Percentiles rank a stretch among this genome's conserved stretches.
Evolutionary conservation across 2,113 vertebrate genomes (phyloP).

Genomic region (Chaetodon auriga): DNA sequence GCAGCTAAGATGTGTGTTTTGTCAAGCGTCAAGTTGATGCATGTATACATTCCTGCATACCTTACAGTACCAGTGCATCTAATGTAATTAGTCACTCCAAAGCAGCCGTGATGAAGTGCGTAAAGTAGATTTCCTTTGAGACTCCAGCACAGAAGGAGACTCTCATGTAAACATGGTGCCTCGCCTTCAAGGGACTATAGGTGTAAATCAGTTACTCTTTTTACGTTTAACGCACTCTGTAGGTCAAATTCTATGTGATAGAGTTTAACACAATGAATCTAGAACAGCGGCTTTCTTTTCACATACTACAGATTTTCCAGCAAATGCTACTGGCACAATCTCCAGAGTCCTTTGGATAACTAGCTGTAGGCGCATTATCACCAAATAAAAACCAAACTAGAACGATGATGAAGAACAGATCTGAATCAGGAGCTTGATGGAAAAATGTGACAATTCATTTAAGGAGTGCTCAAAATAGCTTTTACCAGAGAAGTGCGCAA

Average conservation of each 20-base stretch:
- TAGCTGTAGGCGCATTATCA: background rate
- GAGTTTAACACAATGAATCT: too few species aligned
- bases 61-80: background rate
- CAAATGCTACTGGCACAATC: background rate
- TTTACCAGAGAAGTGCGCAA: background rate
- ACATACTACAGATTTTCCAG: background rate
- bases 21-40: background rate
- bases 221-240: background rate
- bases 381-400: conserved; percentile 6
- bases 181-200: background rate
- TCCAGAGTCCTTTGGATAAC: background rate
- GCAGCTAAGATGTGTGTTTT: background rate
- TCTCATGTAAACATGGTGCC: background rate
- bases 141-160: conserved; percentile 9
- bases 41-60: background rate
- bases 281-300: background rate
- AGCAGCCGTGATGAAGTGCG: conserved; percentile 28
- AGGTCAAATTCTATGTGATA: background rate
- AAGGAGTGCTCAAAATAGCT: background rate
- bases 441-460: background rate
- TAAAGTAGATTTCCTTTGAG: conserved; percentile 45
- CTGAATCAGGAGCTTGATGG: background rate
- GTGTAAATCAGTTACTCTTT: conserved; percentile 24
- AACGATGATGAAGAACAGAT: conserved; percentile 19
- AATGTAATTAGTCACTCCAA: conserved; percentile 11